These are phyloP conservation scores for Halocynthia roretzi DNA, from an alignment of 23 tunicate species.

Conservation along the genomic window DNA sequence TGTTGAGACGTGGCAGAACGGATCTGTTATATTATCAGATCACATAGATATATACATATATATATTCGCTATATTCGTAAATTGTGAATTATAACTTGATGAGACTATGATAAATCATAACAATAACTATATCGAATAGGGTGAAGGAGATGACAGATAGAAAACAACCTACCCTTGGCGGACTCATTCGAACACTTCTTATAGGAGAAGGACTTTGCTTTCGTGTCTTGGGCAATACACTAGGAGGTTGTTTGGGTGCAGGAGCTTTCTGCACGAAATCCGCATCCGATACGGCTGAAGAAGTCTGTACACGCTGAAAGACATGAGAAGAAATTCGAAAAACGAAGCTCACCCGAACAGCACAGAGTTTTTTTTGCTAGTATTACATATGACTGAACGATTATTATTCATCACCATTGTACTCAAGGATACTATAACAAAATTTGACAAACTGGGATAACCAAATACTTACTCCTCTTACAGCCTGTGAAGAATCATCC, in stretches of 20 bases:
- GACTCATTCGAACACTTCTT: constrained; percentile 84
- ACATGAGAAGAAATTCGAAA: too few relatives aligned
- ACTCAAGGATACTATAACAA: too few relatives aligned
- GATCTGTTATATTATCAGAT: neutral
- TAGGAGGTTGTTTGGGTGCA: neutral
- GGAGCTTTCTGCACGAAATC: constrained; percentile 14
- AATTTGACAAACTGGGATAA: too few relatives aligned
- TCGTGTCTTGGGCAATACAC: neutral
- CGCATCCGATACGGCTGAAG: constrained; percentile 17
- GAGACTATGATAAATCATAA: neutral
- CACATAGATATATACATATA: neutral
- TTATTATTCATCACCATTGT: too few relatives aligned
- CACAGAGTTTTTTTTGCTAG: too few relatives aligned
- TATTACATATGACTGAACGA: too few relatives aligned
- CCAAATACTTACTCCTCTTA: too few relatives aligned
- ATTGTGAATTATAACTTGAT: neutral
- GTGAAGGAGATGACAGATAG: neutral
- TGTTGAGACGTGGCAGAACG: constrained; percentile 24
- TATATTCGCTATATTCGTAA: neutral
- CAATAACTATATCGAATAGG: neutral
- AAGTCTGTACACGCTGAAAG: neutral
- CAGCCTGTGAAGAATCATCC: too few relatives aligned
- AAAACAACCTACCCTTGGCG: constrained; percentile 55
- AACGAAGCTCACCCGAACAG: too few relatives aligned
- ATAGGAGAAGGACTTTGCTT: constrained; percentile 54